Conservation (phyloP, 2,888 invertebrate species). For the Caenorhabditis doughertyi region DNA sequence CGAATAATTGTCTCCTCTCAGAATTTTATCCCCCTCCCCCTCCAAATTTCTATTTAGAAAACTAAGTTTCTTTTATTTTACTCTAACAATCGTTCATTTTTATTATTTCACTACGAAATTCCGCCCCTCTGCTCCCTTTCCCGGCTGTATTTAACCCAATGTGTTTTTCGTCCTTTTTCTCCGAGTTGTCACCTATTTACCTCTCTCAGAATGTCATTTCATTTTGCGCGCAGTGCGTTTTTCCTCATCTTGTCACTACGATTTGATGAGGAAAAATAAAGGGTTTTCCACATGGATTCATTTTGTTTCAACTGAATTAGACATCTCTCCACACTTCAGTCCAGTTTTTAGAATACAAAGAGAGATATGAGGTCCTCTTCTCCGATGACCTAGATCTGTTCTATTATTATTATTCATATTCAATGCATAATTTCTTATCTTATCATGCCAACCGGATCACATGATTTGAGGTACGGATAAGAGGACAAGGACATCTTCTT, state of each 20-base stretch:
- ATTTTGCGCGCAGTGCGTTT: conserved; percentile 11
- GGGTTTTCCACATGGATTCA: conserved; percentile 28
- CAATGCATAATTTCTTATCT: conserved; percentile 28
- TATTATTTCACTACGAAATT: background rate
- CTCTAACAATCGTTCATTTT: background rate
- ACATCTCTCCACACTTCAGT: background rate
- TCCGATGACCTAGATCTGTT: conserved; percentile 46
- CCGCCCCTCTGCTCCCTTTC: background rate
- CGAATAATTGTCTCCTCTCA: background rate
- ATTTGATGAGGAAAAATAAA: conserved; percentile 23
- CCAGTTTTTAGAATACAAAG: conserved; percentile 18
- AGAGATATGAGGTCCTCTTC: background rate
- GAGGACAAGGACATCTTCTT: conserved; percentile 20
- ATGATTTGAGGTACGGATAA: conserved; percentile 20
- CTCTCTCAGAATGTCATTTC: background rate
- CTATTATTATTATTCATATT: conserved; percentile 33
- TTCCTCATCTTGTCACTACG: conserved; percentile 12
- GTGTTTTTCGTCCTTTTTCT: background rate
- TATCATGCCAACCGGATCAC: conserved; percentile 48
- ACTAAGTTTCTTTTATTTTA: background rate
- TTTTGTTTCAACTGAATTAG: background rate
- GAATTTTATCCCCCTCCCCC: background rate
- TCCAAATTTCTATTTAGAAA: background rate
- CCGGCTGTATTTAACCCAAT: background rate
- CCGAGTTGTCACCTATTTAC: conserved; percentile 9